Percentiles rank a stretch among this genome's conserved stretches.
Evolutionary conservation across 2,888 invertebrate species (phyloP).

Genomic region (Agrotis puta): DNA sequence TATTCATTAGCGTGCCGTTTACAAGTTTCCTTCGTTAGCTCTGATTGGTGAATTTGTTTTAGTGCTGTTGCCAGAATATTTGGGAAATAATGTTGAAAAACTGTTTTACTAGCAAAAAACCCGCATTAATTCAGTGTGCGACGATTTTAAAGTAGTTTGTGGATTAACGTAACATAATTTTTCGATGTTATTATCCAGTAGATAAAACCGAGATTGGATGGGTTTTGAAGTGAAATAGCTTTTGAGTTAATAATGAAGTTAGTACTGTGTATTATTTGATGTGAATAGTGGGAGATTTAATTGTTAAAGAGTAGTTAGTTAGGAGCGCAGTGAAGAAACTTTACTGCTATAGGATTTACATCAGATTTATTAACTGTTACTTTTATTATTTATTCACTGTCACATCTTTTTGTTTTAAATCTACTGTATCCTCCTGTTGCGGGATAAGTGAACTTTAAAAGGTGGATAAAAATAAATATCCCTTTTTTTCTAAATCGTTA

Average conservation of each 20-base stretch:
- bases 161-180: neutral
- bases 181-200: no score
- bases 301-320: slow-evolving; percentile 48
- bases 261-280: slow-evolving; percentile 12
- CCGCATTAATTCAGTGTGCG: neutral
- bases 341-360: slow-evolving; percentile 26
- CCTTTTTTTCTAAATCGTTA: no score
- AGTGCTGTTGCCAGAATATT: slow-evolving; percentile 19
- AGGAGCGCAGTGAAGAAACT: slow-evolving; percentile 35
- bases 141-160: neutral
- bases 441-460: neutral
- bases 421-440: neutral
- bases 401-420: neutral
- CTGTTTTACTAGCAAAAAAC: neutral
- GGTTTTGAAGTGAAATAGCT: neutral
- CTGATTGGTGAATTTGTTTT: slow-evolving; percentile 53
- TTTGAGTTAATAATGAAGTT: slow-evolving; percentile 22
- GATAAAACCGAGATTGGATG: neutral
- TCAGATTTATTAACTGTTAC: slow-evolving; percentile 40
- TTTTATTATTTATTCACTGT: slow-evolving; percentile 2
- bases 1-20: slow-evolving; percentile 52
- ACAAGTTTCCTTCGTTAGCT: slow-evolving; percentile 46
- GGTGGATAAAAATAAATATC: no score
- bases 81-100: slow-evolving; percentile 7
- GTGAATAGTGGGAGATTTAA: slow-evolving; percentile 41